Evolutionary conservation across 2,113 vertebrate species (phyloP).

Genomic region (Vulpes lagopus): DNA sequence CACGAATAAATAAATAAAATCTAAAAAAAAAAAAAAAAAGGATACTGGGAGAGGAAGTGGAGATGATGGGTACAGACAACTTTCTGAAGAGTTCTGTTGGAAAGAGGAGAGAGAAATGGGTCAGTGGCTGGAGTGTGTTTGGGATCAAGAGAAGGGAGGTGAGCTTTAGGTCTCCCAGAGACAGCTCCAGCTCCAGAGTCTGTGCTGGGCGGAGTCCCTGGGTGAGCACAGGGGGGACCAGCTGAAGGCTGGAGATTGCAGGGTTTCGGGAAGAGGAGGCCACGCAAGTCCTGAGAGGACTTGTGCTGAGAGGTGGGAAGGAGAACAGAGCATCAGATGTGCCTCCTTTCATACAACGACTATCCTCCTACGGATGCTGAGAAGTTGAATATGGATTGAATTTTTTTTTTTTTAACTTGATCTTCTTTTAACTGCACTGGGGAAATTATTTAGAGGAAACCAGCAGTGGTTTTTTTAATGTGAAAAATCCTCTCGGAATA

Average conservation of each 20-base stretch:
- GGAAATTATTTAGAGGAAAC: slow-evolving; percentile 44
- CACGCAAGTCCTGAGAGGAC: background rate
- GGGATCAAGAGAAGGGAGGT: background rate
- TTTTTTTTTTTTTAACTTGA: background rate
- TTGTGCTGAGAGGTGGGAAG: background rate
- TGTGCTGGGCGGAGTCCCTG: background rate
- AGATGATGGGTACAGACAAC: background rate
- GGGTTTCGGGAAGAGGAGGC: background rate
- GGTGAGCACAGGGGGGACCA: background rate
- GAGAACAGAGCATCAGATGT: fast-evolving
- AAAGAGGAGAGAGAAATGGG: background rate
- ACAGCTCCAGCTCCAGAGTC: background rate
- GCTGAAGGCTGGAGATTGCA: too few relatives aligned
- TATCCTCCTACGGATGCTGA: background rate
- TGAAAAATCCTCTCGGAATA: slow-evolving; percentile 43
- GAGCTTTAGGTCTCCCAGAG: background rate
- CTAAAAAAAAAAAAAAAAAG: background rate
- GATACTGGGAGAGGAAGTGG: background rate
- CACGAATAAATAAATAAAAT: too few relatives aligned
- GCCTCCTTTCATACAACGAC: background rate
- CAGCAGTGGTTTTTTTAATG: background rate
- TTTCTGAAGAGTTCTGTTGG: background rate
- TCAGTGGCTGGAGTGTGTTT: background rate
- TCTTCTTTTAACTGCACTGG: slow-evolving; percentile 27
- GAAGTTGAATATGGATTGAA: background rate